phyloP scores from a whole-genome alignment of 2,888 invertebrate genomes.

The Amphipoea lucens region DNA sequence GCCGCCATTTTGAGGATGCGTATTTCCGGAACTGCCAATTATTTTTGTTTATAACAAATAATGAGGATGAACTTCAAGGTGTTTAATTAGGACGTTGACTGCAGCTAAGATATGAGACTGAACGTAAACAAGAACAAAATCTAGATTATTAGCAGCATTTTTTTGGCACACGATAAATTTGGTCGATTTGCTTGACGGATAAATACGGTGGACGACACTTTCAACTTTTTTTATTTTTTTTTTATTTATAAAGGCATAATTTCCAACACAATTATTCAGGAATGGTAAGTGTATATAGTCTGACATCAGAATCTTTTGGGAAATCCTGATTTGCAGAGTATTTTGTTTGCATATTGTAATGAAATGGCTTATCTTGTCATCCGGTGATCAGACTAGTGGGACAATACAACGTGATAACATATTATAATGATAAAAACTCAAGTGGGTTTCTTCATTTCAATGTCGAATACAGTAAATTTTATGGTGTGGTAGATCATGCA shows the following conservation, averaged over 20 bases:
- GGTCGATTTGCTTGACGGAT: not conserved
- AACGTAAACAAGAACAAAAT: constrained; percentile 28
- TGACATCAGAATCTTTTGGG: not conserved
- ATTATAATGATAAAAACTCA: constrained; percentile 13
- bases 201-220: not conserved
- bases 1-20: constrained; percentile 15
- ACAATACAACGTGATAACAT: constrained; percentile 15
- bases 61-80: constrained; percentile 31
- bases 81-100: constrained; percentile 53
- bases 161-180: constrained; percentile 42
- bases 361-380: constrained; percentile 32
- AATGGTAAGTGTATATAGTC: not conserved
- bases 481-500: constrained; percentile 3
- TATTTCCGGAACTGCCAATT: constrained; percentile 36
- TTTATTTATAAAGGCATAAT: not conserved
- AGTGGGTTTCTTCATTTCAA: constrained; percentile 29
- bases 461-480: constrained; percentile 35
- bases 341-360: not conserved
- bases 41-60: constrained; percentile 40
- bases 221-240: not conserved
- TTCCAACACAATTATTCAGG: not conserved
- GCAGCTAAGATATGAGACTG: constrained; percentile 15
- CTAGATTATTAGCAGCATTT: constrained; percentile 14
- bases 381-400: not conserved
- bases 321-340: not conserved